phyloP scores from a whole-genome alignment of 2,888 invertebrate species.

The Drosophila koepferae region DNA sequence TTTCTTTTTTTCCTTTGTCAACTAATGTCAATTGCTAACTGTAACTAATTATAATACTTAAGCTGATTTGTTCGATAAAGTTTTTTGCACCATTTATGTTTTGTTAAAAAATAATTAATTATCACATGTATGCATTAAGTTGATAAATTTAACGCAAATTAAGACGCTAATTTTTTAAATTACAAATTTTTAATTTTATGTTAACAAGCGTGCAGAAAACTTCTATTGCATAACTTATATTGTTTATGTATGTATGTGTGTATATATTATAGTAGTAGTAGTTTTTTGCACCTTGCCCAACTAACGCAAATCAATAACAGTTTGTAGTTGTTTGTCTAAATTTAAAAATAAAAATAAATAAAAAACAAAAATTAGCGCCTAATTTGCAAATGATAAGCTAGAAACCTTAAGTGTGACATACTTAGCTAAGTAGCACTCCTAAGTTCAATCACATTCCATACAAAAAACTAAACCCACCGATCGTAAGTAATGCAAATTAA shows the following conservation, averaged over 20 bases:
- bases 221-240: slow-evolving; percentile 73
- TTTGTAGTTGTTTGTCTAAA: slow-evolving; percentile 45
- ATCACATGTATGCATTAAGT: slow-evolving; percentile 43
- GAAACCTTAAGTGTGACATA: slow-evolving; percentile 43
- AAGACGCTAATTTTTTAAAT: slow-evolving; percentile 65
- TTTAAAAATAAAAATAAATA: slow-evolving; percentile 43
- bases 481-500: slow-evolving; percentile 56
- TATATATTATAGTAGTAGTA: slow-evolving; percentile 60
- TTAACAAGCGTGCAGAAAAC: slow-evolving; percentile 79
- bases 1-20: slow-evolving; percentile 23
- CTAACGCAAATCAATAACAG: slow-evolving; percentile 28
- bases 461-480: slow-evolving; percentile 49
- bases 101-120: slow-evolving; percentile 23
- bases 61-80: slow-evolving; percentile 59
- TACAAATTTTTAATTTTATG: background rate
- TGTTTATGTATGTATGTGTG: slow-evolving; percentile 48
- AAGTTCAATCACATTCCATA: slow-evolving; percentile 75
- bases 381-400: slow-evolving; percentile 11
- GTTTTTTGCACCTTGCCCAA: slow-evolving; percentile 74
- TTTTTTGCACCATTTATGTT: slow-evolving; percentile 81
- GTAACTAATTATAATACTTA: slow-evolving; percentile 66
- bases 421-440: slow-evolving; percentile 36
- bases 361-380: slow-evolving; percentile 69
- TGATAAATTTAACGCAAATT: slow-evolving; percentile 40
- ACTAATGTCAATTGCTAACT: slow-evolving; percentile 39